These are phyloP conservation scores for Oikopleura dioica DNA, from an alignment of 23 tunicate genomes.

Conservation along the genomic window DNA sequence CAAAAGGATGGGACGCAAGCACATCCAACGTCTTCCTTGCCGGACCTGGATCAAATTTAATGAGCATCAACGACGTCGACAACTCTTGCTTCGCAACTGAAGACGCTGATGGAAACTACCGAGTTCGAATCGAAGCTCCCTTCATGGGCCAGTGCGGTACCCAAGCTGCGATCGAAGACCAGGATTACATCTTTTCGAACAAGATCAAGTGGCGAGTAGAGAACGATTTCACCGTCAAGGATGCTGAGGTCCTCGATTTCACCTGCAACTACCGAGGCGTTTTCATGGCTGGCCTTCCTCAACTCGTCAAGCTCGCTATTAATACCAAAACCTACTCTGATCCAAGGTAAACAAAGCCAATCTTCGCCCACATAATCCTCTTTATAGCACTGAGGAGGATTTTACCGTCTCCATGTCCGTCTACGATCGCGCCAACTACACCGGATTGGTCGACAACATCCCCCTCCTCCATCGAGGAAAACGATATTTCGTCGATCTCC, in stretches of 20 bases:
- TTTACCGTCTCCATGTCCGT: conserved; percentile 13
- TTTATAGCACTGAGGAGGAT: background rate
- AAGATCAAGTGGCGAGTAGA: background rate
- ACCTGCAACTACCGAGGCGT: background rate
- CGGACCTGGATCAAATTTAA: background rate
- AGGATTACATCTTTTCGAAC: background rate
- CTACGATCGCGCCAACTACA: conserved; percentile 8
- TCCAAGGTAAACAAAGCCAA: no score
- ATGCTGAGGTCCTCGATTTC: background rate
- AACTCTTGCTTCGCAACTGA: background rate
- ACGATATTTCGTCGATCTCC: conserved; percentile 3
- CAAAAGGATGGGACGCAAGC: conserved; percentile 2
- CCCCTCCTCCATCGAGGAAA: conserved; percentile 1
- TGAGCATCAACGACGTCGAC: background rate
- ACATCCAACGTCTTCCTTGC: background rate
- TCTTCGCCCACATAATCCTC: no score
- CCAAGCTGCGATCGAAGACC: background rate
- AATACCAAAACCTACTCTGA: conserved; percentile 3
- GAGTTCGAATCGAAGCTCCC: background rate
- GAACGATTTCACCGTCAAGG: background rate
- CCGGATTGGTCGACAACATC: conserved; percentile 11
- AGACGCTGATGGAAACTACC: background rate
- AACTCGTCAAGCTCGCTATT: background rate
- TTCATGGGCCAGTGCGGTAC: conserved; percentile 9
- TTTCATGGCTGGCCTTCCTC: conserved; percentile 10